phyloP scores from a whole-genome alignment of 2,113 vertebrate species.

The Archocentrus centrarchus region DNA sequence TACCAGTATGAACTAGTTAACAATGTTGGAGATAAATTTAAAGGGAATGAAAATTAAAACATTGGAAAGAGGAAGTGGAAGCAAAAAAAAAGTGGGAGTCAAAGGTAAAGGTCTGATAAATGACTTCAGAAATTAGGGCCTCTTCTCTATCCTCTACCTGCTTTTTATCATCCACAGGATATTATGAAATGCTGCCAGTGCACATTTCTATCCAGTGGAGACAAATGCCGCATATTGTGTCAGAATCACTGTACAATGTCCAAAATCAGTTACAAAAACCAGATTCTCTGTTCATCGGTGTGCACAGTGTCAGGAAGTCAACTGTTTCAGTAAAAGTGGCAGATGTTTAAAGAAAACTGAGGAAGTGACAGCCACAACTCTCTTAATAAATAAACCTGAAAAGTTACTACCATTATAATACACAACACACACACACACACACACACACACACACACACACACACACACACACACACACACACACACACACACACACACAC shows the following conservation, averaged over 20 bases:
- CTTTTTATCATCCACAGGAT: conserved; percentile 62
- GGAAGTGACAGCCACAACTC: not conserved
- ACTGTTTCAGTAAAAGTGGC: not conserved
- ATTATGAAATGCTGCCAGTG: conserved; percentile 59
- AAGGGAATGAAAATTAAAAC: not conserved
- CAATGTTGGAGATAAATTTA: not conserved
- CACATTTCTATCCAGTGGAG: conserved; percentile 9
- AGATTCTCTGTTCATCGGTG: conserved; percentile 9
- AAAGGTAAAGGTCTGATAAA: conserved; percentile 33
- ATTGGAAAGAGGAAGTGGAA: not conserved
- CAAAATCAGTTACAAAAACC: conserved; percentile 19
- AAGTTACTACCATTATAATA: not conserved
- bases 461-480: no score
- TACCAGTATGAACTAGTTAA: not conserved
- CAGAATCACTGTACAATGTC: conserved; percentile 18
- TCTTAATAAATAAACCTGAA: not conserved
- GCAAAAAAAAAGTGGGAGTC: not conserved
- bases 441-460: no score
- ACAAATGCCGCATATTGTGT: conserved; percentile 28
- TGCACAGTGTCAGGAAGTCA: not conserved
- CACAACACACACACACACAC: no score
- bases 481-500: no score
- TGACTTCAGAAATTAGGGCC: conserved; percentile 2
- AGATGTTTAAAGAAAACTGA: not conserved
- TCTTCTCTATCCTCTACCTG: conserved; percentile 49